phyloP scores from a whole-genome alignment of 2,797 vertebrate genomes.

The Valencia hispanica region DNA sequence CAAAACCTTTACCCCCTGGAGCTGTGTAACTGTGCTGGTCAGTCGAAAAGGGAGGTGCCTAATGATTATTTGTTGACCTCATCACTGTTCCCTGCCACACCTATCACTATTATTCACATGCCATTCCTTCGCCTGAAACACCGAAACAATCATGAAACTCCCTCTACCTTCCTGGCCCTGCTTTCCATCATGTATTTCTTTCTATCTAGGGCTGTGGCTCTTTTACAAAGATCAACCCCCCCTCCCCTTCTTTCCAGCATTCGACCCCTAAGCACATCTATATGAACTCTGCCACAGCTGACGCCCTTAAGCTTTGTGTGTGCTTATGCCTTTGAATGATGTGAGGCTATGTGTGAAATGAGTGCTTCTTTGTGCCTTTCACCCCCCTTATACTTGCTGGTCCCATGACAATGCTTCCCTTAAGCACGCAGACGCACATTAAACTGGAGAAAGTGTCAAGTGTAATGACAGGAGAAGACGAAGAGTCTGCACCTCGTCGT shows the following conservation, averaged over 20 bases:
- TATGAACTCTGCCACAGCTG: constrained; percentile 68
- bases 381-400: constrained; percentile 55
- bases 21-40: not conserved
- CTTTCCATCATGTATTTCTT: constrained; percentile 16
- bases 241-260: constrained; percentile 45
- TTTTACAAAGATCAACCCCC: constrained; percentile 31
- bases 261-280: constrained; percentile 54
- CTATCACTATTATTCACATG: constrained; percentile 39
- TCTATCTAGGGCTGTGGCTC: constrained; percentile 37
- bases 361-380: constrained; percentile 69
- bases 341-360: constrained; percentile 55
- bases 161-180: constrained; percentile 20
- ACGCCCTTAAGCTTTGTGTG: constrained; percentile 48
- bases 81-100: constrained; percentile 26
- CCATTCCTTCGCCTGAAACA: constrained; percentile 18
- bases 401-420: constrained; percentile 75
- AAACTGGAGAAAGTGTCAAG: constrained; percentile 48
- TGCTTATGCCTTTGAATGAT: constrained; percentile 42
- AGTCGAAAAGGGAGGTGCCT: not conserved
- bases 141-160: constrained; percentile 26
- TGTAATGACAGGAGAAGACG: constrained; percentile 27
- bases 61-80: constrained; percentile 24
- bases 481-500: constrained; percentile 42
- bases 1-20: constrained; percentile 1
- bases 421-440: constrained; percentile 42